phyloP scores from a whole-genome alignment of 2,797 vertebrate genomes.

The Phalanger gymnotis region DNA sequence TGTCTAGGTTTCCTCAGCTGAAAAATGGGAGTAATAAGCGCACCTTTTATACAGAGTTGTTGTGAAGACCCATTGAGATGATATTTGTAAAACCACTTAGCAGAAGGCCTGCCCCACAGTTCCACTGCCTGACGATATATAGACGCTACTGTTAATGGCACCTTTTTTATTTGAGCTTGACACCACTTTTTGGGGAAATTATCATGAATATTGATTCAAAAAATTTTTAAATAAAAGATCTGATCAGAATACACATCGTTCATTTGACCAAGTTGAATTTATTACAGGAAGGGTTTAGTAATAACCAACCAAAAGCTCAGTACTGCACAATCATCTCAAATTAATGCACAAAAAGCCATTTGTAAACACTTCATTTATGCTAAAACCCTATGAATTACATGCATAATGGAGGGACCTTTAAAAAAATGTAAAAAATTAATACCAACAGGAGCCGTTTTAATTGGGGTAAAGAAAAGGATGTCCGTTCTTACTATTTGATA shows the following conservation, averaged over 20 bases:
- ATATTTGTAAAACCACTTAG: too few relatives aligned
- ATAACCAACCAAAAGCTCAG: not conserved
- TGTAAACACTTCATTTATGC: not conserved
- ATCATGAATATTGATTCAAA: not conserved
- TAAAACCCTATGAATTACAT: not conserved
- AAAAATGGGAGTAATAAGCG: not conserved
- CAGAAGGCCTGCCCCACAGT: too few relatives aligned
- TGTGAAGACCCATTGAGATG: not conserved
- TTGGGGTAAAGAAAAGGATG: not conserved
- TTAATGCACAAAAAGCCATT: not conserved
- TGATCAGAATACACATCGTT: not conserved
- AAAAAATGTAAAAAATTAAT: not conserved
- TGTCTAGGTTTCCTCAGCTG: not conserved
- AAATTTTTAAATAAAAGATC: not conserved
- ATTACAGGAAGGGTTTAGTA: not conserved
- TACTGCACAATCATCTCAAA: not conserved
- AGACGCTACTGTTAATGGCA: not conserved
- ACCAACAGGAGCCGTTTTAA: too few relatives aligned
- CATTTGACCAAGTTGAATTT: not conserved
- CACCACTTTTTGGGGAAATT: not conserved
- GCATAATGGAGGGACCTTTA: not conserved
- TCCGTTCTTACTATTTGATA: not conserved
- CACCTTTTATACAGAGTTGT: rapidly evolving
- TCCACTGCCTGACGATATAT: not conserved
- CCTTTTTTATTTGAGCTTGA: not conserved